Evolutionary conservation across 92 coral and sea anemone genomes (phyloP).

Genomic region (Bergia sp.): DNA sequence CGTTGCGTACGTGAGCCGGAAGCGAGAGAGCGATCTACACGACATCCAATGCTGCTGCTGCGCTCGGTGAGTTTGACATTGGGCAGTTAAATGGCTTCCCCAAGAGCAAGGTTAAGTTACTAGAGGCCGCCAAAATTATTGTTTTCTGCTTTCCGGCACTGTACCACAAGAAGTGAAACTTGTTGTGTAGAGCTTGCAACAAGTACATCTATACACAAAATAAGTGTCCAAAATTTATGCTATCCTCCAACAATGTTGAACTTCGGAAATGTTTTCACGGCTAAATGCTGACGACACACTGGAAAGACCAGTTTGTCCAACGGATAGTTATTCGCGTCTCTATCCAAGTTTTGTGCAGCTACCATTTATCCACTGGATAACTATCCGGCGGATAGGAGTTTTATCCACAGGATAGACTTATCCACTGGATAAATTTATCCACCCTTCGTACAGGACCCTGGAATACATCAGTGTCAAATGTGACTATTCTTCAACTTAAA

Average conservation of each 20-base stretch:
- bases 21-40: constrained; percentile 34
- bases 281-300: constrained; percentile 22
- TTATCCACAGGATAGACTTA: too few species aligned
- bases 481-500: constrained; percentile 43
- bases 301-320: too few species aligned
- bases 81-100: too few species aligned
- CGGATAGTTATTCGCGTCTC: too few species aligned
- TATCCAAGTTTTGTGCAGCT: background rate
- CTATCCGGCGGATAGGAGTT: constrained; percentile 14
- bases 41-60: constrained; percentile 38
- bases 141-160: constrained; percentile 40
- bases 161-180: constrained; percentile 39
- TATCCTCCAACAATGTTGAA: constrained; percentile 40
- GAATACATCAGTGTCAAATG: constrained; percentile 49
- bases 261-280: constrained; percentile 42
- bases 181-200: constrained; percentile 40
- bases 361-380: constrained; percentile 41
- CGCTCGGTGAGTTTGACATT: constrained; percentile 27
- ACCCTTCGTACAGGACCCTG: constrained; percentile 45
- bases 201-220: constrained; percentile 37
- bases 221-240: constrained; percentile 39
- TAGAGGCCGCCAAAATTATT: constrained; percentile 39
- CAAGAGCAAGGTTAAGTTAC: constrained; percentile 33
- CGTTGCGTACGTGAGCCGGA: constrained; percentile 34
- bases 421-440: constrained; percentile 35